A percentile compares a stretch with the other conserved stretches of the same genome.
These are phyloP conservation scores for Galaxias olidus DNA, from an alignment of 2,797 vertebrate genomes.

Conservation along the genomic window DNA sequence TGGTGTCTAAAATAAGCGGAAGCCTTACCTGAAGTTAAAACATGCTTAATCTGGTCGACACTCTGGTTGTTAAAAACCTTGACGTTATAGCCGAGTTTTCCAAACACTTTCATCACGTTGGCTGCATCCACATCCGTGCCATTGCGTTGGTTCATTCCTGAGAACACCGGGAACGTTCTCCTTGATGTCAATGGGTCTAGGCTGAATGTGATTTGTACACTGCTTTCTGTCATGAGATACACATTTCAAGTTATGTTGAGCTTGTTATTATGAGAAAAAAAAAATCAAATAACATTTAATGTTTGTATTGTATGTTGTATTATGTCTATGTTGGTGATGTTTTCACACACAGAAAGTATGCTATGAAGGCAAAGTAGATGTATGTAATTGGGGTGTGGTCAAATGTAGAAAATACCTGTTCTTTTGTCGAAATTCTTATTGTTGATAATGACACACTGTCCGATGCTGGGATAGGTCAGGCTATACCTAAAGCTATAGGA, in stretches of 20 bases:
- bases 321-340: not conserved
- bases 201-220: not conserved
- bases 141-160: slow-evolving; percentile 78
- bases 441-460: slow-evolving; percentile 94
- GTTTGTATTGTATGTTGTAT: not conserved
- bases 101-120: slow-evolving; percentile 68
- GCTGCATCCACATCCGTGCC: slow-evolving; percentile 79
- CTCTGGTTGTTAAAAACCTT: slow-evolving; percentile 77
- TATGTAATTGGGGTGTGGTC: not conserved
- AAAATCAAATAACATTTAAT: too few species aligned
- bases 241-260: too few species aligned
- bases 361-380: too few species aligned
- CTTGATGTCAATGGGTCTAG: too few species aligned
- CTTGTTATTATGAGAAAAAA: too few species aligned
- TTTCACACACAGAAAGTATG: not conserved
- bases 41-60: slow-evolving; percentile 59
- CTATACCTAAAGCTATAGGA: slow-evolving; percentile 76
- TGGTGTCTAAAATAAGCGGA: too few species aligned
- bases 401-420: slow-evolving; percentile 74
- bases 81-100: slow-evolving; percentile 72
- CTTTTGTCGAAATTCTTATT: slow-evolving; percentile 90
- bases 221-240: not conserved
- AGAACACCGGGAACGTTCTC: too few species aligned
- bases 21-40: slow-evolving; percentile 65
- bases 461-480: slow-evolving; percentile 82